Evolutionary conservation across 1,140 invertebrate genomes (phyloP).

Genomic region (Brachionus asplanchnoidis): DNA sequence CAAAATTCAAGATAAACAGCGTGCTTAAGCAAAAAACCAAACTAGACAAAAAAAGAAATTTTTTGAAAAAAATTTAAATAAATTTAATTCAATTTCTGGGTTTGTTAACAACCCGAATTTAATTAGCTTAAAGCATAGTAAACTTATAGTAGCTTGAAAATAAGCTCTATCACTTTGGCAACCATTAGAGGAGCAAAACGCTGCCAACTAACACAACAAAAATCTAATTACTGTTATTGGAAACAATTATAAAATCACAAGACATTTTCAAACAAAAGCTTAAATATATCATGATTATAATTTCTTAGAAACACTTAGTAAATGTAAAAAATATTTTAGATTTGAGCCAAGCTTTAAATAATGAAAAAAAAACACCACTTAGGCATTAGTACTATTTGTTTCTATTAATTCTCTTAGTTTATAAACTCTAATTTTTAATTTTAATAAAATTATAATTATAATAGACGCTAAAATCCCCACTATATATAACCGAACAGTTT

Average conservation of each 20-base stretch:
- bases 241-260: not conserved
- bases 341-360: constrained; percentile 7
- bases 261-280: not conserved
- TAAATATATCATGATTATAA: not conserved
- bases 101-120: not conserved
- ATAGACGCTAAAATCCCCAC: not conserved
- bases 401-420: not conserved
- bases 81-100: not conserved
- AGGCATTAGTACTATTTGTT: not conserved
- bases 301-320: not conserved
- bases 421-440: not conserved
- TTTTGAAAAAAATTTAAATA: not conserved
- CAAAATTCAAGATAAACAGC: not conserved
- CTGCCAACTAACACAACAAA: not conserved
- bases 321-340: not conserved
- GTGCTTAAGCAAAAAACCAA: not conserved
- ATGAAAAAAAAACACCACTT: not conserved
- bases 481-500: not conserved
- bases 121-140: not conserved
- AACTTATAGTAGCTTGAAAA: not conserved
- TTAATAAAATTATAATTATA: not conserved
- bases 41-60: not conserved
- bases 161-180: not conserved
- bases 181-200: not conserved
- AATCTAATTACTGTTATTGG: not conserved